Evolutionary conservation across 2,888 invertebrate genomes (phyloP), one percentile per base, ranked within the genome.

Genomic region (Platyscelio sp.): DNA sequence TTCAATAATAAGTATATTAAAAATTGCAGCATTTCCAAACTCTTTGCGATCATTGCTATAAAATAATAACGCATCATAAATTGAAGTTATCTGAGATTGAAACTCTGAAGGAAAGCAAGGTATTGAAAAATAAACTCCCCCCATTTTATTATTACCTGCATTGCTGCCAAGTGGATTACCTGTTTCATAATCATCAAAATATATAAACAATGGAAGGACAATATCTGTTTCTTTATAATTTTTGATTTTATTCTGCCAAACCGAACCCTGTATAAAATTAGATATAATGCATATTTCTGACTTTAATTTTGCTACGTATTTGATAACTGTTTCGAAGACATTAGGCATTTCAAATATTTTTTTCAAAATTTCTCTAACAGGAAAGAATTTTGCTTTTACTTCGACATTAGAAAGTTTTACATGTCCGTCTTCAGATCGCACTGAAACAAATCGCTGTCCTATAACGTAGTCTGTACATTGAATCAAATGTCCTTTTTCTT

Each of bases 1-100:
- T 77, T 87, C 86, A 15, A 79, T 43, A 40, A 87, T 83, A n/a
- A 85, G 51, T 15, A 49, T 72, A 18, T 67, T 56, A 49, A 80
- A 80, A 58, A 72, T 46, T 26, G 58, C 29, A 20, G 33, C 27
- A 67, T 76, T 72, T 74, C 72, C 70, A 58, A 83, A 38, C 60
- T 74, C 43, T 61, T 72, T 63, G 13, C 81, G 18, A 61, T 84
- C 81, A 24, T 68, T 51, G 11, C 78, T 51, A 29, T 72, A 68
- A 63, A 81, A 84, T 33, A 86, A 56, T 38, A 74, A 51, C 20
- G 58, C 67, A 20, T 82, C 11, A 75, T 54, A 85, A 33, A 86
- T 86, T 27, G 74, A 68, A 26, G 33, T 43, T 54, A 83, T 27
- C 29, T 58, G 18, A 4, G 70, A 81, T 40, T 60, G 58, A 49